These are phyloP conservation scores for Philotrypesis tridentata DNA, from an alignment of 1,140 invertebrate species.

Conservation along the genomic window DNA sequence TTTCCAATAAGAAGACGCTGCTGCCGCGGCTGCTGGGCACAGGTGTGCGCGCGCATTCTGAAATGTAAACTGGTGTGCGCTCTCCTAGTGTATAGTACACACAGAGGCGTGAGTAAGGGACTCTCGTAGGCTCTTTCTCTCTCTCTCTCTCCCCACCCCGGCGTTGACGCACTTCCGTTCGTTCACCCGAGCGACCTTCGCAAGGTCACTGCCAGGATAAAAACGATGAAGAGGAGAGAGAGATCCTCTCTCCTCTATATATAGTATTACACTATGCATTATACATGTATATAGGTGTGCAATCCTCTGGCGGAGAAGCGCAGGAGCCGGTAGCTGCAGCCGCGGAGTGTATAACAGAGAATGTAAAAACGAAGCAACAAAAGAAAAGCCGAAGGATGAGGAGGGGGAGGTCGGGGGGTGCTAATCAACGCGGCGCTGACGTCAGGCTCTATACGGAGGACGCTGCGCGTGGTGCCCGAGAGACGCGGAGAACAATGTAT, in stretches of 20 bases:
- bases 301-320: too few species aligned
- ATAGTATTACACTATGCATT: too few species aligned
- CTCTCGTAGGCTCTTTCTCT: background rate
- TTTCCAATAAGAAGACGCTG: slow-evolving; percentile 24
- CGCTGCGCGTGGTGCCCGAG: slow-evolving; percentile 40
- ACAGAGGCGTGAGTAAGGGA: slow-evolving; percentile 27
- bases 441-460: slow-evolving; percentile 71
- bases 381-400: slow-evolving; percentile 43
- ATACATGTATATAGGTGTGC: background rate
- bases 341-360: slow-evolving; percentile 6
- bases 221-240: slow-evolving; percentile 45
- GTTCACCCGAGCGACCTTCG: slow-evolving; percentile 73
- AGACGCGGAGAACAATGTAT: slow-evolving; percentile 40
- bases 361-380: slow-evolving; percentile 55
- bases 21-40: background rate
- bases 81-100: too few species aligned
- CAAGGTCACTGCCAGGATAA: slow-evolving; percentile 68
- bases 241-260: too few species aligned
- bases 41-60: slow-evolving; percentile 11
- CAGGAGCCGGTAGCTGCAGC: background rate
- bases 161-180: slow-evolving; percentile 63
- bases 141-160: background rate
- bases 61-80: slow-evolving; percentile 31
- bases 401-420: slow-evolving; percentile 49
- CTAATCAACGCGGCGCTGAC: slow-evolving; percentile 71